Conservation (phyloP, 2,888 invertebrate species). For the Dyspetes luteomarginatus region DNA sequence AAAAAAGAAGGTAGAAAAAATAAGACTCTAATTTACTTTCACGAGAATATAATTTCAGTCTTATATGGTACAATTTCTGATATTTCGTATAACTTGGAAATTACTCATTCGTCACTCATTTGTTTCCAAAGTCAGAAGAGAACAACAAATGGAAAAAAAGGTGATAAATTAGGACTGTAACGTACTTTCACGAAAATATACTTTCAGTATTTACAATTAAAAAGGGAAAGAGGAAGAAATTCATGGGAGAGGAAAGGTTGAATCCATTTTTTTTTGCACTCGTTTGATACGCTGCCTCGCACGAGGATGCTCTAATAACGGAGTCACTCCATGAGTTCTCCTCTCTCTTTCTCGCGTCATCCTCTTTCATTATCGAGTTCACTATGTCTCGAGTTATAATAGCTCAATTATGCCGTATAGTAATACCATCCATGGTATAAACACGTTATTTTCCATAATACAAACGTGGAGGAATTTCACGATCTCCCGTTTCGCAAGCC, state of each 20-base stretch:
- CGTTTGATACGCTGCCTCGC: constrained; percentile 31
- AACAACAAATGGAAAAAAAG: no score
- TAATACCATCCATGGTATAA: not conserved
- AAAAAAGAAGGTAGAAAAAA: no score
- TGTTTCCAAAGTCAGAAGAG: no score
- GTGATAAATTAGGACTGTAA: no score
- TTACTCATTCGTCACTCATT: no score
- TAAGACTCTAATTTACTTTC: no score
- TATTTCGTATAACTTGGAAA: no score
- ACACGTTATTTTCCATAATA: not conserved
- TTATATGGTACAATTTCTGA: no score
- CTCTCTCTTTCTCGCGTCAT: constrained; percentile 29
- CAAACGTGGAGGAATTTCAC: constrained; percentile 46
- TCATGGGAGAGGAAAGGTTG: not conserved
- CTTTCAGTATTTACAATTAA: not conserved
- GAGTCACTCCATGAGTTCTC: constrained; percentile 12
- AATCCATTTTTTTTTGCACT: constrained; percentile 32
- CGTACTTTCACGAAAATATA: no score
- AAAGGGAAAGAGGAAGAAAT: not conserved
- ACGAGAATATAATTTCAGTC: no score
- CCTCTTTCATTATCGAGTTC: constrained; percentile 60
- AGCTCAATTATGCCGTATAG: constrained; percentile 56
- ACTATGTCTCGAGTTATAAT: constrained; percentile 62
- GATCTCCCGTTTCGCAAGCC: constrained; percentile 54
- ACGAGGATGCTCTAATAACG: constrained; percentile 48